These are phyloP conservation scores for Cyphomyrus discorhynchus DNA, from an alignment of 2,113 vertebrate genomes.

Conservation along the genomic window DNA sequence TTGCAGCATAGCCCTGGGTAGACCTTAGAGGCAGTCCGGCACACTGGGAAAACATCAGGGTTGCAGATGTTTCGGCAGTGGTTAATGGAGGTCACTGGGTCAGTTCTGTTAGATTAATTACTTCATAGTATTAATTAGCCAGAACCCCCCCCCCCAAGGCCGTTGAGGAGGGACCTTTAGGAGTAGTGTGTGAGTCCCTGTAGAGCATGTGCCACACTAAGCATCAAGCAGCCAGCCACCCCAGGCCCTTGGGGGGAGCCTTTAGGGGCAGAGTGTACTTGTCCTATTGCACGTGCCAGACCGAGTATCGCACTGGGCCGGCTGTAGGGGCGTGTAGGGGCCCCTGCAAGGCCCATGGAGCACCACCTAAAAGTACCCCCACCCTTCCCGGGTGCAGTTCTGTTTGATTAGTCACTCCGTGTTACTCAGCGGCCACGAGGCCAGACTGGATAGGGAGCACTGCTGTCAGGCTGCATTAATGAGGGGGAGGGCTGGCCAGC, in stretches of 20 bases:
- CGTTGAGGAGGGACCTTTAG: background rate
- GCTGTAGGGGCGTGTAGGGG: constrained; percentile 10
- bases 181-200: constrained; percentile 35
- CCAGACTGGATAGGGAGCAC: constrained; percentile 31
- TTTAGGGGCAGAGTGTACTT: constrained; percentile 36
- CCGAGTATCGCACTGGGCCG: background rate
- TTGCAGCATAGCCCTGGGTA: background rate
- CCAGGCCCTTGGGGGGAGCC: background rate
- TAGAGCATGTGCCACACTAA: background rate
- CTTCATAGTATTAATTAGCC: constrained; percentile 8
- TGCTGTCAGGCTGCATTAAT: constrained; percentile 58
- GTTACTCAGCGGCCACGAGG: background rate
- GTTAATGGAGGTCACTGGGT: constrained; percentile 39
- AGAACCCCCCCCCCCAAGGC: background rate
- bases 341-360: constrained; percentile 20
- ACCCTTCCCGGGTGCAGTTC: constrained; percentile 51
- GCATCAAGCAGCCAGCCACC: background rate
- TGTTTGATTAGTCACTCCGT: constrained; percentile 55
- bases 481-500: constrained; percentile 31
- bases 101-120: constrained; percentile 29
- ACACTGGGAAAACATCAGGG: too few species aligned
- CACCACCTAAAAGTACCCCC: constrained; percentile 32
- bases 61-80: constrained; percentile 25
- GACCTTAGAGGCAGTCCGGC: background rate
- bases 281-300: constrained; percentile 9